Base-by-base conservation (phyloP, 1,140 invertebrate genomes). In the Cydia fagiglandana region DNA sequence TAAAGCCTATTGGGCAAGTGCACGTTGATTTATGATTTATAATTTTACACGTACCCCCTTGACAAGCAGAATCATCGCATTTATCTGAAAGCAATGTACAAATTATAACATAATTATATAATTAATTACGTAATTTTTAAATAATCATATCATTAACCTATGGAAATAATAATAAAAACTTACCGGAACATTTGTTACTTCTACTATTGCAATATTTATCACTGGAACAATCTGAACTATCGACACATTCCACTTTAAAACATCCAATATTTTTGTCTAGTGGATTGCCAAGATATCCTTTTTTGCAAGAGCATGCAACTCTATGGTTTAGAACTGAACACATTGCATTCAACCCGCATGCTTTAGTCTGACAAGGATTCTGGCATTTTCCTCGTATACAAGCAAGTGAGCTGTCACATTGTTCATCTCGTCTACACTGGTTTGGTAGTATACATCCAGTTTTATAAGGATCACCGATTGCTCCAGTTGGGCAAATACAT, bases 231-330 rank as follows among this genome's bases (percentile, higher is more conserved):
- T 98, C 96, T 45, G 94, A 94, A 88, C 96, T 94, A 7, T 94
- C 94, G 1, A 96, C 91, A 87, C 97, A 98, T 93, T 98, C 97
- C 2, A 97, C 97, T 93, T 96, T 96, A 89, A 97, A 97, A 81
- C 96, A 97, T 10, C 96, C 96, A 12, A 96, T 93, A 77, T 93
- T 93, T 56, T 93, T 89, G 87, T 97, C 95, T 77, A 94, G 94
- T 1, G 97, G 94, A 93, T 98, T 97, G 4, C 97, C 97, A 13
- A 97, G 93, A 86, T 96, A 96, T 17, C 97, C 97, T 75, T 95
- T 93, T 64, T 96, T 96, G 88, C 97, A 98, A 61, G 94, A 91
- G 84, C 96, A 97, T 15, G 94, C 86, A 1, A 96, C 94, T 75
- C 92, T 93, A 78, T 98, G 97, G 83, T 96, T 95, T 20, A 95